These are phyloP conservation scores for Caenorhabditis sp. DNA, from an alignment of 2,888 invertebrate genomes.

Conservation along the genomic window DNA sequence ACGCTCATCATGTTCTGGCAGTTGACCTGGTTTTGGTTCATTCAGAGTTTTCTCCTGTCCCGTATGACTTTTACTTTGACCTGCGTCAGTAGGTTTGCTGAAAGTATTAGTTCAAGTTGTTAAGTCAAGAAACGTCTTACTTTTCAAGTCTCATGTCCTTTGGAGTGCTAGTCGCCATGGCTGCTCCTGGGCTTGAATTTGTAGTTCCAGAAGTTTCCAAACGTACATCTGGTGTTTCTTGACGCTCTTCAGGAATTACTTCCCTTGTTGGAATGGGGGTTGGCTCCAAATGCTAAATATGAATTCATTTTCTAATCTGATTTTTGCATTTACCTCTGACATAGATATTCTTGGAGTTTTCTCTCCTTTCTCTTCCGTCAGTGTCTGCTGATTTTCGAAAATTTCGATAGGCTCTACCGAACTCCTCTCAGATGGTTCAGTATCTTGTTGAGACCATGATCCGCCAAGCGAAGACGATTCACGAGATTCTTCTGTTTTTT, in stretches of 20 bases:
- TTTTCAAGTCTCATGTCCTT: conserved; percentile 42
- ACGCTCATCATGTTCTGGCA: conserved; percentile 17
- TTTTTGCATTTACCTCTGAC: conserved; percentile 10
- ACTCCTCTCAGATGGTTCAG: conserved; percentile 42
- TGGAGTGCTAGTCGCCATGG: conserved; percentile 69
- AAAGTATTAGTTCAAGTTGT: background rate
- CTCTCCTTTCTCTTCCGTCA: conserved; percentile 21
- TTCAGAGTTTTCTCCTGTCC: conserved; percentile 5
- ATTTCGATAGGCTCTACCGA: conserved; percentile 46
- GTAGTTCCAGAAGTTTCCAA: conserved; percentile 6
- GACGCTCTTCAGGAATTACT: background rate
- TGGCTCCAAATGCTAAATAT: conserved; percentile 11
- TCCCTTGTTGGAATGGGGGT: conserved; percentile 7
- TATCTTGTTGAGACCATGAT: conserved; percentile 56
- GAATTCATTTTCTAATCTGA: background rate
- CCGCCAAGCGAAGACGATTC: conserved; percentile 60
- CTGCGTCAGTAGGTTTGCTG: conserved; percentile 39
- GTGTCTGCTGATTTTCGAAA: conserved; percentile 21
- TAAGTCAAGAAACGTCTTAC: conserved; percentile 1
- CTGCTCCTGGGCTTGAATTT: conserved; percentile 49
- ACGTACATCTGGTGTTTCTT: conserved; percentile 12
- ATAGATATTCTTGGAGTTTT: conserved; percentile 33
- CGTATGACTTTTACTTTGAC: conserved; percentile 39
- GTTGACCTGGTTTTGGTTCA: conserved; percentile 16
- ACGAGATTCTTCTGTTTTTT: conserved; percentile 42